Evolutionary conservation across 2,113 vertebrate genomes (phyloP), one percentile per base, ranked within the genome.

Genomic region (Sturnus vulgaris): DNA sequence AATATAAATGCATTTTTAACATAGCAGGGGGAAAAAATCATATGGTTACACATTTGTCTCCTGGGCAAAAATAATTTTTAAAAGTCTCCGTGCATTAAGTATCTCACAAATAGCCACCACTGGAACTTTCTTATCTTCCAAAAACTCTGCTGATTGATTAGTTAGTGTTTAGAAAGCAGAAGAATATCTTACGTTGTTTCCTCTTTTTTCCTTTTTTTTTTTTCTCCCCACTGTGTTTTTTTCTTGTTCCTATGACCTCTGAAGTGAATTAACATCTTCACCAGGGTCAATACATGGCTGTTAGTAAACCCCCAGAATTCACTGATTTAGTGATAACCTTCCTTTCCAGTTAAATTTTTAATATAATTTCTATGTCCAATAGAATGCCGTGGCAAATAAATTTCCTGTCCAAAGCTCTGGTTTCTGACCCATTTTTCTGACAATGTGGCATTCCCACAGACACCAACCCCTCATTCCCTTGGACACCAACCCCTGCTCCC

Each of bases 1-100:
- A 97, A 95, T 80, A 95, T 44, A 87, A 94, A 90, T 82, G 95
- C 95, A 93, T 98, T 97, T 98, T 96, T 96, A 95, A 94, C 97
- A 92, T 96, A 96, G 97, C 97, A 96, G 97, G 96, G 92, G 90
- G 79, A 88, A 82, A 82, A 96, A 88, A 73, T 96, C 95, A 59
- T 93, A 46, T 44, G 92, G 93, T 81, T 77, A 77, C 33, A 63
- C 50, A 66, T 94, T 91, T 81, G 93, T 97, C 97, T 95, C 94
- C 82, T 35, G 92, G 89, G 95, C 40, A 81, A 80, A 88, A 97
- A 96, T 90, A 92, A 94, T 96, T 95, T 35, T 4, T 31, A 86
- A 64, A 79, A 85, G 85, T 90, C 92, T 88, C 93, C 28, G 30
- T 27, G 76, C n/a, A 84, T 86, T 79, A 85, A 63, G 66, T 55